Percentiles rank a stretch among this genome's conserved stretches.
Conservation (phyloP, 2,113 vertebrate species). For the human (Homo sapiens) region DNA sequence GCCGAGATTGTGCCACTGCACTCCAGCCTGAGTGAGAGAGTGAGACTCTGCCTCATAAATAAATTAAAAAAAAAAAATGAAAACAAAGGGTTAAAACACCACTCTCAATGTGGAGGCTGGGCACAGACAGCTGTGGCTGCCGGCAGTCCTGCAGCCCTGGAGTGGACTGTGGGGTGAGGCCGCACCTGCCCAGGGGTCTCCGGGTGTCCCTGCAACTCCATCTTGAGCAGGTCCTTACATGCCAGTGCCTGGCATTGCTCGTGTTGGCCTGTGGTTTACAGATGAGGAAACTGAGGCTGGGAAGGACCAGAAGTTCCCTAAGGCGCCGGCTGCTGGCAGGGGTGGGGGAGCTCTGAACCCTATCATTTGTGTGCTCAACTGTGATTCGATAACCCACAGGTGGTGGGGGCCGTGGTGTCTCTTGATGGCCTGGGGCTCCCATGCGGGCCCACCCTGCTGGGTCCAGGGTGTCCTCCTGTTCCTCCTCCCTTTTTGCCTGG, state of each 20-base stretch:
- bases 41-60: too few relatives aligned
- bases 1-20: too few relatives aligned
- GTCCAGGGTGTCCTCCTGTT: not conserved
- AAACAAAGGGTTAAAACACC: not conserved
- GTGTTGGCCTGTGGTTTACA: not conserved
- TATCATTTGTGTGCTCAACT: not conserved
- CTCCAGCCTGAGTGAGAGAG: too few relatives aligned
- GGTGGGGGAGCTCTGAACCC: not conserved
- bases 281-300: not conserved
- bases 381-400: not conserved
- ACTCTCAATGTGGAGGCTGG: not conserved
- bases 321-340: not conserved
- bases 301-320: not conserved
- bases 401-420: not conserved
- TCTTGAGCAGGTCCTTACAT: not conserved
- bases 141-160: not conserved
- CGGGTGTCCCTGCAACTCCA: not conserved
- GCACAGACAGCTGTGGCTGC: not conserved
- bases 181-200: fast-evolving
- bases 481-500: not conserved
- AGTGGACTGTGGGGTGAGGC: not conserved
- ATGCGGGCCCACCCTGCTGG: not conserved
- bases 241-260: fast-evolving
- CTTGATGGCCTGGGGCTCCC: not conserved
- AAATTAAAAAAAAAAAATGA: too few relatives aligned